phyloP scores from a whole-genome alignment of 2,113 vertebrate genomes.

The Gallinago paraguaiae region DNA sequence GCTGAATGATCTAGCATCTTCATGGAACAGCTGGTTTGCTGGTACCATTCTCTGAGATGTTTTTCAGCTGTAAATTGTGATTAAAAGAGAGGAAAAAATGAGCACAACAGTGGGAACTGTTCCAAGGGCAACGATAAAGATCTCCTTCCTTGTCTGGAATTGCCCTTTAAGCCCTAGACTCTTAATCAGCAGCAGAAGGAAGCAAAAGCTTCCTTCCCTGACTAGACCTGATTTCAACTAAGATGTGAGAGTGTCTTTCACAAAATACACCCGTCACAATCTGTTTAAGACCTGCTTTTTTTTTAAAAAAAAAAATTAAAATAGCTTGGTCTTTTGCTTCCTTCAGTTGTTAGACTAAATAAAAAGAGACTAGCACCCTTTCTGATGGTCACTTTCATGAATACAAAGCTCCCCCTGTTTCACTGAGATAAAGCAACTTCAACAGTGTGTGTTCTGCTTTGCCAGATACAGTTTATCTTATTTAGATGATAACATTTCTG shows the following conservation, averaged over 20 bases:
- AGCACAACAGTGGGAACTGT: conserved; percentile 40
- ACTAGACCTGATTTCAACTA: conserved; percentile 40
- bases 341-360: conserved; percentile 64
- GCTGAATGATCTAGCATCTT: conserved; percentile 7
- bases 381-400: conserved; percentile 8
- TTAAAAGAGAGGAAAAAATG: background rate
- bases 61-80: conserved; percentile 29
- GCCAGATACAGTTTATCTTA: background rate
- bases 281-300: background rate
- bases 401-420: background rate
- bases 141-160: conserved; percentile 58
- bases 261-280: background rate
- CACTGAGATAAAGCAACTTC: background rate
- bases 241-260: conserved; percentile 53
- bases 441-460: background rate
- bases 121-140: conserved; percentile 57
- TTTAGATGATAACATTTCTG: background rate
- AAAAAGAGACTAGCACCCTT: conserved; percentile 4
- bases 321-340: conserved; percentile 5
- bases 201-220: conserved; percentile 67
- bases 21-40: background rate
- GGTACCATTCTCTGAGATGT: background rate
- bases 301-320: background rate
- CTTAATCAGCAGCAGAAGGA: conserved; percentile 68
- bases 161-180: conserved; percentile 59